phyloP scores from a whole-genome alignment of 2,888 invertebrate genomes.

The Podabrus alpinus region DNA sequence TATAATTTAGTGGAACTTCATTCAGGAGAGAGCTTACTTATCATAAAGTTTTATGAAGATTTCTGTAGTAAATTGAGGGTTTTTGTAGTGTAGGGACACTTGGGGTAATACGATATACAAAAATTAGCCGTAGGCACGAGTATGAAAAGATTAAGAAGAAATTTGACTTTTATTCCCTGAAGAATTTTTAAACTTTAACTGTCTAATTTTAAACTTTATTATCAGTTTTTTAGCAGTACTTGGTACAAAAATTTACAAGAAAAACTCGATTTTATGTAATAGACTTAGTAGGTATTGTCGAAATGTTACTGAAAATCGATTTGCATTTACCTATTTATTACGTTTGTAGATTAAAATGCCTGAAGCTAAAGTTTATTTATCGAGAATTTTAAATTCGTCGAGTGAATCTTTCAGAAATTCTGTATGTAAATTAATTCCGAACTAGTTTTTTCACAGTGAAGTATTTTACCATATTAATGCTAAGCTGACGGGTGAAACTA shows the following conservation, averaged over 20 bases:
- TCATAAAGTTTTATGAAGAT: neutral
- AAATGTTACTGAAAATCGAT: neutral
- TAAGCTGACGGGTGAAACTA: neutral
- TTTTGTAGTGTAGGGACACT: neutral
- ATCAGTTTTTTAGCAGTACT: neutral
- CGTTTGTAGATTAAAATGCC: neutral
- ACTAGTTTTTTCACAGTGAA: neutral
- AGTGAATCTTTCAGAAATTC: neutral
- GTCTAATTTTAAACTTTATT: neutral
- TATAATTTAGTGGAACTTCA: neutral
- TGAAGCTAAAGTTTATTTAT: neutral
- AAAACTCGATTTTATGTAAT: neutral
- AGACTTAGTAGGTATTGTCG: neutral
- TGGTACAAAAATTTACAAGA: neutral
- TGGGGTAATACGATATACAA: neutral
- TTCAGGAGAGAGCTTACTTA: neutral
- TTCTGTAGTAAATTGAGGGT: neutral
- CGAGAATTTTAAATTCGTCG: neutral
- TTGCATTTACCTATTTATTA: neutral
- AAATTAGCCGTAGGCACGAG: neutral
- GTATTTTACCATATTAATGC: neutral
- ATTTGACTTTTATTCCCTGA: neutral
- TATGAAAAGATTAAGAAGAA: neutral
- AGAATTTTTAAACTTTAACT: neutral
- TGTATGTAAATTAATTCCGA: neutral